These are phyloP conservation scores for Brachionus paranguensis DNA, from an alignment of 1,140 invertebrate species.

Conservation along the genomic window DNA sequence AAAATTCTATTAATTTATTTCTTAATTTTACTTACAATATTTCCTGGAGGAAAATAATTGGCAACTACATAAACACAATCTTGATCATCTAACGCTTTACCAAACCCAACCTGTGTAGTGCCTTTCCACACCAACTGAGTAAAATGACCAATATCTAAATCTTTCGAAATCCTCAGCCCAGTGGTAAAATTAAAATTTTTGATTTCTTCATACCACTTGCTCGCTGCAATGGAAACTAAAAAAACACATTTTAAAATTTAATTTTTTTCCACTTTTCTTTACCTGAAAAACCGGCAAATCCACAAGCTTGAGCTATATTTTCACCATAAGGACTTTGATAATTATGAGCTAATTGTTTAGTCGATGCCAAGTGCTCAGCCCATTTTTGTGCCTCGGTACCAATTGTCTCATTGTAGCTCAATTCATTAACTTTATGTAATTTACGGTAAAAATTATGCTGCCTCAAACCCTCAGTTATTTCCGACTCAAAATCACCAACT, in stretches of 20 bases:
- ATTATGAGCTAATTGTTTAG: constrained; percentile 67
- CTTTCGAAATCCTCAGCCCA: not conserved
- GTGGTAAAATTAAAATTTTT: constrained; percentile 34
- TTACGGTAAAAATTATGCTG: not conserved
- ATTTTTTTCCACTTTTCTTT: not conserved
- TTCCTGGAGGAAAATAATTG: constrained; percentile 70
- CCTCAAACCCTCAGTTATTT: not conserved
- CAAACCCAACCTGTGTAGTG: constrained; percentile 68
- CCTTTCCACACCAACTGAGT: constrained; percentile 64
- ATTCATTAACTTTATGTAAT: not conserved
- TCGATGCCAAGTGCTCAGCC: constrained; percentile 74
- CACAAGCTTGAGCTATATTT: constrained; percentile 51
- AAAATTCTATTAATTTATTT: constrained; percentile 60
- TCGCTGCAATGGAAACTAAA: not conserved
- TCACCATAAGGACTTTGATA: constrained; percentile 57
- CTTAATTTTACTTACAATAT: constrained; percentile 58
- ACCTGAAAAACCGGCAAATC: constrained; percentile 46
- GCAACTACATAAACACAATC: constrained; percentile 68
- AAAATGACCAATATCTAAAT: constrained; percentile 47
- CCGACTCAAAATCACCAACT: not conserved
- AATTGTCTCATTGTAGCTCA: not conserved
- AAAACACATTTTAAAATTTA: not conserved
- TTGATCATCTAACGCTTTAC: constrained; percentile 59
- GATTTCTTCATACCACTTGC: constrained; percentile 40
- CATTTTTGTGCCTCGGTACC: constrained; percentile 65